Evolutionary conservation across 1,140 invertebrate species (phyloP).

Genomic region (Drosophila insularis): DNA sequence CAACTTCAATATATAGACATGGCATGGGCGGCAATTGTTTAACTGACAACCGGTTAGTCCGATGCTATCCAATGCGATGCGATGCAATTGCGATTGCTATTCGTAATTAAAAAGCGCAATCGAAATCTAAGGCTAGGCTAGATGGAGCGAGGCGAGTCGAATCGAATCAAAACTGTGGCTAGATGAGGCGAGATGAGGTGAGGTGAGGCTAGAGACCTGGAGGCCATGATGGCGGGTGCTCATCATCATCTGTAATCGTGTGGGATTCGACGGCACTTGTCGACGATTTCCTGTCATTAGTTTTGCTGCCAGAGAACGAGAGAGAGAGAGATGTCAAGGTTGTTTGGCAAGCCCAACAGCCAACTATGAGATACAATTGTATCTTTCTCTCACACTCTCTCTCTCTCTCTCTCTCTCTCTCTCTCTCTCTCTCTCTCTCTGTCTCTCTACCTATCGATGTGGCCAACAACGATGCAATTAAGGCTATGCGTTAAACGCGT

Average conservation of each 20-base stretch:
- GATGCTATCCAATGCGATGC: not conserved
- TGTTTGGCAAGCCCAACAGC: conserved; percentile 71
- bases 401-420: conserved; percentile 5
- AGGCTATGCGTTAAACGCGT: conserved; percentile 64
- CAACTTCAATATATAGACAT: conserved; percentile 23
- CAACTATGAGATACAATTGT: conserved; percentile 47
- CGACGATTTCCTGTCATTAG: conserved; percentile 77
- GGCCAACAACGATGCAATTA: conserved; percentile 49
- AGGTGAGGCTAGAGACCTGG: not conserved
- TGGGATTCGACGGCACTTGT: conserved; percentile 60
- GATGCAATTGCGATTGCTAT: conserved; percentile 23
- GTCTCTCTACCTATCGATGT: conserved; percentile 10
- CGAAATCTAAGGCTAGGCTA: conserved; percentile 42
- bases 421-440: not conserved
- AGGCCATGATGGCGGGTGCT: conserved; percentile 28
- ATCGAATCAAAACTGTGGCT: no score
- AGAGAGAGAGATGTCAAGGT: conserved; percentile 59
- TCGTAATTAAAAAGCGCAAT: conserved; percentile 69
- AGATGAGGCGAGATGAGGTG: no score
- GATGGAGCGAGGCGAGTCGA: conserved; percentile 29
- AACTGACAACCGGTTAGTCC: conserved; percentile 56
- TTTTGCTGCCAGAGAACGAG: conserved; percentile 38
- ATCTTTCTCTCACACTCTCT: not conserved
- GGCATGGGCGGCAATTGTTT: conserved; percentile 66
- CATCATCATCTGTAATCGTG: conserved; percentile 5